These are phyloP conservation scores for Nesometra sesokonis DNA, from an alignment of 35 echinoderm and acorn worm species.

Conservation along the genomic window DNA sequence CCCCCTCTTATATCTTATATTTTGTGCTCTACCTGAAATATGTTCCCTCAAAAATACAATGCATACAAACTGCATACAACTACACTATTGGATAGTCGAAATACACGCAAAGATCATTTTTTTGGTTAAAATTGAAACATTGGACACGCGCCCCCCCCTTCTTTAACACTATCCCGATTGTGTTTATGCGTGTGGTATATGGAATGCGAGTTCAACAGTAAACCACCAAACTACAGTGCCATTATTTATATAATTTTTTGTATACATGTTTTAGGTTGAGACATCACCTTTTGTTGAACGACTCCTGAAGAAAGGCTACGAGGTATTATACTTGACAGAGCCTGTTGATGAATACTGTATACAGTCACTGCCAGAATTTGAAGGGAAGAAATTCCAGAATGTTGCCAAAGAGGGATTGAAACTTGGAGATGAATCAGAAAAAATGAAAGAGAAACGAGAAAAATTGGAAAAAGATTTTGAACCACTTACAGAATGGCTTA, in stretches of 20 bases:
- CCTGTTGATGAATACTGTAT: constrained; percentile 97
- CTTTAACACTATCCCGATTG: too few species aligned
- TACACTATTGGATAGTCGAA: too few species aligned
- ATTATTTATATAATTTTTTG: not conserved
- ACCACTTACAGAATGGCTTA: constrained; percentile 78
- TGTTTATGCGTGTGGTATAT: too few species aligned
- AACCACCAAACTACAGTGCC: too few species aligned
- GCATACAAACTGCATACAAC: too few species aligned
- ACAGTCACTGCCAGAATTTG: constrained; percentile 94
- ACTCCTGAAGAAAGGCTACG: constrained; percentile 91
- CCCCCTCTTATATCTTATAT: too few species aligned
- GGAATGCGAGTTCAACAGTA: not conserved
- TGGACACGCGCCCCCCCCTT: too few species aligned
- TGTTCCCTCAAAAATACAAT: too few species aligned
- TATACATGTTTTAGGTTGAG: constrained; percentile 46
- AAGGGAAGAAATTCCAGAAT: constrained; percentile 98
- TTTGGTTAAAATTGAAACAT: too few species aligned
- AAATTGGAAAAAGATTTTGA: constrained; percentile 90
- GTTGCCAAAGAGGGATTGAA: constrained; percentile 90
- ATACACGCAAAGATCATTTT: too few species aligned
- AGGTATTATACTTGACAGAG: constrained; percentile 92
- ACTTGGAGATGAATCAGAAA: constrained; percentile 77
- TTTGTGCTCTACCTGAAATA: too few species aligned
- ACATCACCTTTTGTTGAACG: constrained; percentile 79
- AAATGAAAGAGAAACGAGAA: constrained; percentile 59